Base-by-base conservation (phyloP, 2,888 invertebrate genomes). In the Pandemis cinnamomeana region DNA sequence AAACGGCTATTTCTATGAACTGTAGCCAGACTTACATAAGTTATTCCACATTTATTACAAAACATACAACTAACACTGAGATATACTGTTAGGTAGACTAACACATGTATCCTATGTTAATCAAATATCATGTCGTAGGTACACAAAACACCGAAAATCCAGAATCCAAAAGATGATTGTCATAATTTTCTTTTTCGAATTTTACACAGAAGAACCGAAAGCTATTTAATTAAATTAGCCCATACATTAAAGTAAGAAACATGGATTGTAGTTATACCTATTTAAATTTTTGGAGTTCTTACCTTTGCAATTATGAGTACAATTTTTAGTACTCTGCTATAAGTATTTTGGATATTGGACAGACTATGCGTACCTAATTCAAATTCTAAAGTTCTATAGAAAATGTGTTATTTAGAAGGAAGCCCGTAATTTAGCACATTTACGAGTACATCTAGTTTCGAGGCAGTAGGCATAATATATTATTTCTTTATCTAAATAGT, bases 351-450 rank as follows among this genome's bases (percentile, higher is more conserved):
- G 44, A 68, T 63, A 63, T 55, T 46, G 67, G 55, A 58, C 58
- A 41, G 55, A 41, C n/a, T 41, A 61, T 11, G 60, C 36, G 20
- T 58, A 63, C 55, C 72, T 64, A 72, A 72, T 41, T 64, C 68
- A 58, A 72, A 69, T 51, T 64, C 72, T 69, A 64, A 69, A 69
- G 10, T 64, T 68, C 63, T 72, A 72, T 72, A 68, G 71, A 66
- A 71, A 72, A 63, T 72, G 46, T 72, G 72, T 46, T 20, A 63
- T 69, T 63, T 72, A 64, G 72, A 72, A 72, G 72, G 72, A 72
- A 72, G 68, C 68, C 72, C 72, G 58, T 69, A 68, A 69, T 11
- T 46, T 72, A 72, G 67, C 46, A 58, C 58, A 58, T 58, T 27
- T 58, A 46, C 7, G 41, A 46, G 68, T 62, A 72, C 62, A 58